A percentile compares a stretch with the other conserved stretches of the same genome.
phyloP scores from a whole-genome alignment of 2,113 vertebrate genomes.

The Garra rufa region DNA sequence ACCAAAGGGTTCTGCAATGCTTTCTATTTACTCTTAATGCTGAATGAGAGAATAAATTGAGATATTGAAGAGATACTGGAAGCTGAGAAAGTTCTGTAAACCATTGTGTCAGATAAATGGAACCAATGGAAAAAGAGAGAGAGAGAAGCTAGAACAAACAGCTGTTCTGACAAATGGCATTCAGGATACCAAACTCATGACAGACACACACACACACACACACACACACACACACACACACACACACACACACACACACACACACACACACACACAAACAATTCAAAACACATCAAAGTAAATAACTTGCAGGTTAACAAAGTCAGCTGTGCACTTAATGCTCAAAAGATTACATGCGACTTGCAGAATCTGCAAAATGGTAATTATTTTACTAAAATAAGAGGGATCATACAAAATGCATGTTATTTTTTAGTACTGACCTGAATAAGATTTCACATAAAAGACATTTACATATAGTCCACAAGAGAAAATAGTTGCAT shows the following conservation, averaged over 20 bases:
- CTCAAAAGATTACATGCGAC: too few species aligned
- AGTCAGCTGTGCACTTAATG: neutral
- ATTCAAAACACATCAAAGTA: neutral
- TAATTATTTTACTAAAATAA: too few species aligned
- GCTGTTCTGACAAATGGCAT: neutral
- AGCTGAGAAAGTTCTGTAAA: neutral
- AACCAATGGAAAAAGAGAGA: neutral
- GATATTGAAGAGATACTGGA: neutral
- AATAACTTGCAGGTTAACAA: neutral
- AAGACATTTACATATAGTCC: too few species aligned
- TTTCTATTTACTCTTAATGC: neutral
- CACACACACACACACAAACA: neutral
- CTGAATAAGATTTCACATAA: too few species aligned
- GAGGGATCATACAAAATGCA: too few species aligned
- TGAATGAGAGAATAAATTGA: neutral
- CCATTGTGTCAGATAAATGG: neutral
- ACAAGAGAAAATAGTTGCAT: too few species aligned
- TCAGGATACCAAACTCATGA: neutral
- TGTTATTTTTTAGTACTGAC: too few species aligned
- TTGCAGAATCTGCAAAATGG: too few species aligned
- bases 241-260: neutral
- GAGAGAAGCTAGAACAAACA: constrained; percentile 6
- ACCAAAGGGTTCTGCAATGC: neutral
- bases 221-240: neutral
- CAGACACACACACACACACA: neutral